phyloP scores from a whole-genome alignment of 2,797 vertebrate genomes.

The Pygocentrus nattereri region DNA sequence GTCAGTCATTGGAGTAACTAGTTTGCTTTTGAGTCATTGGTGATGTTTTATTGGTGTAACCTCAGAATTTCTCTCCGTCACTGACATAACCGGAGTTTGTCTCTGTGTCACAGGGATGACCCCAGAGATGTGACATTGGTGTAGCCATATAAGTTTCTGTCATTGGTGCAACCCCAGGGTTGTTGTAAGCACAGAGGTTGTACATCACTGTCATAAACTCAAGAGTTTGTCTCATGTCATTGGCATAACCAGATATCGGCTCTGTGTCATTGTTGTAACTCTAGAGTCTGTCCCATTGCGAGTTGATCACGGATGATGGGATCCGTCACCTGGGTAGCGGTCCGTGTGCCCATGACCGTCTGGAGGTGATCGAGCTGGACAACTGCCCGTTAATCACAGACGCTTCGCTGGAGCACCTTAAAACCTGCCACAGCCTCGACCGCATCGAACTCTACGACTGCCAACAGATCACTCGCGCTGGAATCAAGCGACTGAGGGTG shows the following conservation, averaged over 20 bases:
- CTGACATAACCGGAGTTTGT: too few relatives aligned
- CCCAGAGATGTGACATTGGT: neutral
- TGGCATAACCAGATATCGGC: neutral
- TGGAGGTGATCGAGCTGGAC: slow-evolving; percentile 98
- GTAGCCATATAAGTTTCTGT: too few relatives aligned
- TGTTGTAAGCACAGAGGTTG: too few relatives aligned
- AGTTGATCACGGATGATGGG: slow-evolving; percentile 97
- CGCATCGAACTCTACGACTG: slow-evolving; percentile 98
- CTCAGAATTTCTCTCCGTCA: neutral
- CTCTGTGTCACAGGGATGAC: too few relatives aligned
- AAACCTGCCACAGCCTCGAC: slow-evolving; percentile 96
- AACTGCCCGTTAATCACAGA: slow-evolving; percentile 98
- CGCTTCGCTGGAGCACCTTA: slow-evolving; percentile 96
- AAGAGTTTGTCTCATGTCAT: neutral
- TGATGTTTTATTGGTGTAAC: too few relatives aligned
- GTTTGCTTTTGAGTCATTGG: too few relatives aligned
- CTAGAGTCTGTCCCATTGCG: slow-evolving; percentile 96
- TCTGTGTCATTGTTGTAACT: neutral
- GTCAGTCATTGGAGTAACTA: too few relatives aligned
- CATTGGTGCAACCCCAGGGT: too few relatives aligned
- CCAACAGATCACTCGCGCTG: slow-evolving; percentile 96
- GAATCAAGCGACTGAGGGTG: slow-evolving; percentile 98
- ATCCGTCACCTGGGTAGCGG: slow-evolving; percentile 96
- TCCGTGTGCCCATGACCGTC: slow-evolving; percentile 92
- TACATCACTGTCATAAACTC: too few relatives aligned